phyloP scores from a whole-genome alignment of 92 coral and sea anemone species.

The Diadumene lineata region DNA sequence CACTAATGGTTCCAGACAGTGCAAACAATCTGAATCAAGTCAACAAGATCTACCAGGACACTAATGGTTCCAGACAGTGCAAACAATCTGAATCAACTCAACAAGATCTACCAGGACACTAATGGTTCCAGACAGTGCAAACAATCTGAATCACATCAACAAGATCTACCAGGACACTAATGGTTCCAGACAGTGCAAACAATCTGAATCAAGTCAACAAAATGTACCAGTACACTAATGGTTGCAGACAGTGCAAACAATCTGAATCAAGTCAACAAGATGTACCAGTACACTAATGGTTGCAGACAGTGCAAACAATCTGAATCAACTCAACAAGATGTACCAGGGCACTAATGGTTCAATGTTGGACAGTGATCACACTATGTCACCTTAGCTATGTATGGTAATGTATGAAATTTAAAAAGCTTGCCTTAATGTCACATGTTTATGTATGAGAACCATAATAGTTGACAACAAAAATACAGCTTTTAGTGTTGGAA shows the following conservation, averaged over 20 bases:
- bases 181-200: not conserved
- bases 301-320: not conserved
- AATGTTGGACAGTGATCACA: not conserved
- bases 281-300: too few species aligned
- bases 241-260: not conserved
- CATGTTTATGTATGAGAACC: not conserved
- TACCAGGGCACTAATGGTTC: not conserved
- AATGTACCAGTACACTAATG: not conserved
- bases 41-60: not conserved
- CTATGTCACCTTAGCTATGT: not conserved
- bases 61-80: not conserved
- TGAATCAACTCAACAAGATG: not conserved
- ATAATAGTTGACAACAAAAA: not conserved
- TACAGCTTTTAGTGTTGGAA: not conserved
- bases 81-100: not conserved
- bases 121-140: not conserved
- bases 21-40: not conserved
- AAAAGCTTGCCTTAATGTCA: not conserved
- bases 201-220: not conserved
- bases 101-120: not conserved
- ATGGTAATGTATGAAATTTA: not conserved
- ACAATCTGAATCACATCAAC: not conserved
- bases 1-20: not conserved
- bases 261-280: too few species aligned
- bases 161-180: not conserved